Evolutionary conservation across 2,113 vertebrate genomes (phyloP).

Genomic region (Rhynchopsitta pachyrhyncha): DNA sequence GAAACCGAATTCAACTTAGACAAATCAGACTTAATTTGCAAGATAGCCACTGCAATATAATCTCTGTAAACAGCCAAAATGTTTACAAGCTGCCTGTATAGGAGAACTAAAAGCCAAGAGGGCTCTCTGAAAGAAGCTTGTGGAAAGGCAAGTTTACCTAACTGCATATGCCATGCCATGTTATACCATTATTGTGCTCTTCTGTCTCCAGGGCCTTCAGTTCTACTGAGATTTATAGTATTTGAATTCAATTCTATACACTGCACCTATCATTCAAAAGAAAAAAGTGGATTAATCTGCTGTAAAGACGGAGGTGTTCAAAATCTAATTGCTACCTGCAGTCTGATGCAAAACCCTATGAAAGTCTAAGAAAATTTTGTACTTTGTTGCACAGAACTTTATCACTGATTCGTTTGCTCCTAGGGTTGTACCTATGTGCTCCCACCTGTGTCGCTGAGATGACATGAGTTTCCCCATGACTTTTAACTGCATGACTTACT

Average conservation of each 20-base stretch:
- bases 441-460: neutral
- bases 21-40: neutral
- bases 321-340: neutral
- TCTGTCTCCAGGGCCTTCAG: neutral
- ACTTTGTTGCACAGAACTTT: neutral
- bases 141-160: neutral
- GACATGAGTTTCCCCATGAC: neutral
- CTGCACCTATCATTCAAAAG: neutral
- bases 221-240: neutral
- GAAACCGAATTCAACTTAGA: neutral
- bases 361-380: neutral
- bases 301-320: neutral
- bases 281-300: neutral
- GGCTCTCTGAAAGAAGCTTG: neutral
- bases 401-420: neutral
- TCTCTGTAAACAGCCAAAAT: neutral
- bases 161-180: neutral
- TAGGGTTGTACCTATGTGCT: neutral
- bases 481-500: neutral
- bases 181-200: fast-evolving
- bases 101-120: neutral
- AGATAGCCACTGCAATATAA: neutral
- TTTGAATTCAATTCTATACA: neutral
- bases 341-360: neutral
- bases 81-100: neutral